These are phyloP conservation scores for Macrophya annulata DNA, from an alignment of 2,888 invertebrate genomes.

Conservation along the genomic window DNA sequence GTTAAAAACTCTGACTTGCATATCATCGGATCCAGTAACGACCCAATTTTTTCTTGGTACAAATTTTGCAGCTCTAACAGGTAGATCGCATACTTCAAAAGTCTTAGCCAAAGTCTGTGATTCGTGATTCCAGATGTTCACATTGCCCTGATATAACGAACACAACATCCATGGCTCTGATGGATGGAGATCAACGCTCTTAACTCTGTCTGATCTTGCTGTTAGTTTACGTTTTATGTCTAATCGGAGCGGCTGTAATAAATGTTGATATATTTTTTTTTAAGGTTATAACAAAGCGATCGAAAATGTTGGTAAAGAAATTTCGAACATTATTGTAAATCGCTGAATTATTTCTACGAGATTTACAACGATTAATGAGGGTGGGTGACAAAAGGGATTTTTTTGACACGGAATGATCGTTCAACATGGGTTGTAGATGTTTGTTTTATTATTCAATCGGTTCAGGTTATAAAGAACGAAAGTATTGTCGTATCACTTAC, in stretches of 20 bases:
- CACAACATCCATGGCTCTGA: conserved; percentile 99
- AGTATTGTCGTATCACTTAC: conserved; percentile 64
- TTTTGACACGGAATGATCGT: neutral
- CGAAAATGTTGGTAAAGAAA: conserved; percentile 14
- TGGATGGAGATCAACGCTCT: conserved; percentile 98
- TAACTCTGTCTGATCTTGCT: conserved; percentile 98
- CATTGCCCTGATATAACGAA: conserved; percentile 98
- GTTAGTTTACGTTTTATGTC: conserved; percentile 99
- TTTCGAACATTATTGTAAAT: conserved; percentile 48
- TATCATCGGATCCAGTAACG: conserved; percentile 97
- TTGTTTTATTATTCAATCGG: neutral
- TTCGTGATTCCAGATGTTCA: conserved; percentile 99
- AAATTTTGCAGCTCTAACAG: conserved; percentile 97
- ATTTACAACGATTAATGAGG: neutral
- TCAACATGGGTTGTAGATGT: neutral
- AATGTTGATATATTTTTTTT: neutral
- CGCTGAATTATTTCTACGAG: neutral
- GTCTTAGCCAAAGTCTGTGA: conserved; percentile 94
- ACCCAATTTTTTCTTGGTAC: conserved; percentile 99
- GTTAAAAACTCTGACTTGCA: conserved; percentile 97
- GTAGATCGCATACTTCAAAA: conserved; percentile 97
- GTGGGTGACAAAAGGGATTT: neutral
- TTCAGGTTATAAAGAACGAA: neutral
- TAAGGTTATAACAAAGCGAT: neutral
- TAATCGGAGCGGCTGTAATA: conserved; percentile 92